A percentile compares a stretch with the other conserved stretches of the same genome.
phyloP scores from a whole-genome alignment of 2,888 invertebrate genomes.

The Scaptomyza cyrtandrae region DNA sequence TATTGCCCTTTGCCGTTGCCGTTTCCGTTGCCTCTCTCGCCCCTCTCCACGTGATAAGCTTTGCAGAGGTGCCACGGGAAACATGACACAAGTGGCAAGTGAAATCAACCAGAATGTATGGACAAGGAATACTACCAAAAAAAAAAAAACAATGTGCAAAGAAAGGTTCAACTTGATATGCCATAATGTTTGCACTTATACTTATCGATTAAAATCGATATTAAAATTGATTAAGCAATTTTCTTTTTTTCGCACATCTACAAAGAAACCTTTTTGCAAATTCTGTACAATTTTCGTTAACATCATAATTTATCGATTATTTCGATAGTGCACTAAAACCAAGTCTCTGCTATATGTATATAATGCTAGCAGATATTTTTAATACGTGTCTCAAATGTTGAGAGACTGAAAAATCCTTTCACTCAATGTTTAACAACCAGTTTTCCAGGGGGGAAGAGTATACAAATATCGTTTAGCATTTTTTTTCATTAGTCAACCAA shows the following conservation, averaged over 20 bases:
- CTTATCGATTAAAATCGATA: not conserved
- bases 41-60: conserved; percentile 39
- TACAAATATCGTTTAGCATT: conserved; percentile 5
- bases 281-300: too few species aligned
- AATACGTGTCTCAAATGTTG: too few species aligned
- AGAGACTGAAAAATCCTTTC: not conserved
- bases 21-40: conserved; percentile 3
- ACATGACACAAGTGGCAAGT: conserved; percentile 4
- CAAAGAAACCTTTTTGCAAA: not conserved
- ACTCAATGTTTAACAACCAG: not conserved
- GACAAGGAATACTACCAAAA: not conserved
- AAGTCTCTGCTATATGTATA: too few species aligned
- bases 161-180: not conserved
- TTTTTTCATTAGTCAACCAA: not conserved
- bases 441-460: conserved; percentile 16
- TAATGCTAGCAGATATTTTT: too few species aligned
- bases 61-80: conserved; percentile 19
- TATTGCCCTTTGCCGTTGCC: conserved; percentile 19
- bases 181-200: too few species aligned
- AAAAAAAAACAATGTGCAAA: too few species aligned
- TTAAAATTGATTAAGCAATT: not conserved
- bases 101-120: conserved; percentile 4
- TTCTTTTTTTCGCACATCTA: too few species aligned
- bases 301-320: too few species aligned
- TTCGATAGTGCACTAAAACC: too few species aligned